These are phyloP conservation scores for Copidosoma aretas DNA, from an alignment of 2,888 invertebrate species.

Conservation along the genomic window DNA sequence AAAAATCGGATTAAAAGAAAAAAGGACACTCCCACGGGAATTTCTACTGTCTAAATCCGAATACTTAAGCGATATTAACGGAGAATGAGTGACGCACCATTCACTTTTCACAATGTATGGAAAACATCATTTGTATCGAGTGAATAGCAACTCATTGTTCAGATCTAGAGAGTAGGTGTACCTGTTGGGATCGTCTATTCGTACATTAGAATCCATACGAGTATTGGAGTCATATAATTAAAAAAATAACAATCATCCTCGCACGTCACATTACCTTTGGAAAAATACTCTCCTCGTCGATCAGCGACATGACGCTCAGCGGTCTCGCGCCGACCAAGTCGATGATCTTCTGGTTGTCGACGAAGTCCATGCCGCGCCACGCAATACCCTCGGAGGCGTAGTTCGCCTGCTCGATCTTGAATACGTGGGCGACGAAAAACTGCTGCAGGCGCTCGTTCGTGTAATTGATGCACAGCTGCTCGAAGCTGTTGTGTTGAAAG, in stretches of 20 bases:
- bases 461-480: constrained; percentile 95
- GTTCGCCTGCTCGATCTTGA: constrained; percentile 94
- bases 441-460: constrained; percentile 97
- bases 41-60: too few relatives aligned
- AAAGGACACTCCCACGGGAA: neutral
- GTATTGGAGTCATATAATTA: too few relatives aligned
- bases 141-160: too few relatives aligned
- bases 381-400: constrained; percentile 88
- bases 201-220: too few relatives aligned
- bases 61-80: too few relatives aligned
- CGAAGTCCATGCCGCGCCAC: constrained; percentile 90
- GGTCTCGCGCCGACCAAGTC: constrained; percentile 87
- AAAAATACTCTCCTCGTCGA: constrained; percentile 92
- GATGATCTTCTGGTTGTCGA: constrained; percentile 90
- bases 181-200: too few relatives aligned
- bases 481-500: constrained; percentile 89
- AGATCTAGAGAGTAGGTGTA: too few relatives aligned
- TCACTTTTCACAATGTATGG: too few relatives aligned
- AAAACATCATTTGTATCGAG: too few relatives aligned
- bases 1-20: constrained; percentile 37
- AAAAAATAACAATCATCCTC: too few relatives aligned
- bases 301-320: constrained; percentile 87
- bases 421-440: constrained; percentile 94
- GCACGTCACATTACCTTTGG: constrained; percentile 65
- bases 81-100: too few relatives aligned